phyloP scores from a whole-genome alignment of 1,140 invertebrate genomes.

The Tigriopus japonicus region DNA sequence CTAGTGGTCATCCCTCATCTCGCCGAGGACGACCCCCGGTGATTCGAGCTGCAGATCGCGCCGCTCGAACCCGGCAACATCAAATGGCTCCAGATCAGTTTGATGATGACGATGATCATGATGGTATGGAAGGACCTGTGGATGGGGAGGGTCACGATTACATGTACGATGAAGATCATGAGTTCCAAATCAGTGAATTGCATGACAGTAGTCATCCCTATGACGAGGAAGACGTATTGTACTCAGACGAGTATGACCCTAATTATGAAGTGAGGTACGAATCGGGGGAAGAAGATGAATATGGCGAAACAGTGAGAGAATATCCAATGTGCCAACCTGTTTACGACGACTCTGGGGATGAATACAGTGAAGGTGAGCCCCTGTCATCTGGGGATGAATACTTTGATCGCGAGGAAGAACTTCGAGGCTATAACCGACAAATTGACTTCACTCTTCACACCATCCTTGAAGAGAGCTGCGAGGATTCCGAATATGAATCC shows the following conservation, averaged over 20 bases:
- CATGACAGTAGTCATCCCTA: not conserved
- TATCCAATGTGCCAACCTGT: constrained; percentile 13
- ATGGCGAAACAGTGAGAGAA: not conserved
- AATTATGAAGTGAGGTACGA: constrained; percentile 3
- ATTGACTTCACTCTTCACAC: constrained; percentile 79
- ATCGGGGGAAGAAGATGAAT: constrained; percentile 2
- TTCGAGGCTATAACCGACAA: constrained; percentile 48
- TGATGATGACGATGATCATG: not conserved
- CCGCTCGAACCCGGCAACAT: not conserved
- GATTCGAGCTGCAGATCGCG: constrained; percentile 4
- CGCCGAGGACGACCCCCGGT: constrained; percentile 10
- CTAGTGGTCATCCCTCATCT: not conserved
- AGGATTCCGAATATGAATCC: constrained; percentile 34
- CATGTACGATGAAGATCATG: not conserved
- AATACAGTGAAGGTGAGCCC: not conserved
- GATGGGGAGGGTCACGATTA: too few relatives aligned
- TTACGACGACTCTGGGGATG: constrained; percentile 9
- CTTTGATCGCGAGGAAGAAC: constrained; percentile 51
- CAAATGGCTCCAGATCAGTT: not conserved
- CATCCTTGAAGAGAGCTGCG: constrained; percentile 80
- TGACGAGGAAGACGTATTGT: not conserved
- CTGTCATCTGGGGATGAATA: constrained; percentile 26
- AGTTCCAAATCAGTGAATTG: not conserved
- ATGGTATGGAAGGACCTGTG: not conserved
- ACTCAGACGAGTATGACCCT: constrained; percentile 2